Evolutionary conservation across 1,140 invertebrate genomes (phyloP).

Genomic region (Armadillidium nasatum): DNA sequence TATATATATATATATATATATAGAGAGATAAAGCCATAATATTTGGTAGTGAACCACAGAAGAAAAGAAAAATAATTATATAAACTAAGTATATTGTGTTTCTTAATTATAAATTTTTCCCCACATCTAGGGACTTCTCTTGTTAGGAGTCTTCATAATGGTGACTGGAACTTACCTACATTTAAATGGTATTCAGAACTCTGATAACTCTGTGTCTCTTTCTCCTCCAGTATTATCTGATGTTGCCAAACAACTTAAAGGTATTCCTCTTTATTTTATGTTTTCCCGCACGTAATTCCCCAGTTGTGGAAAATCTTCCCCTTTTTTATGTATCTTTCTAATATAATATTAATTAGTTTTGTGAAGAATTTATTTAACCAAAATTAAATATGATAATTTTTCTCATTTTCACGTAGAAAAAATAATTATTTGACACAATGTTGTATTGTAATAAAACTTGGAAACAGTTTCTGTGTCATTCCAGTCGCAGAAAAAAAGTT

Average conservation of each 20-base stretch:
- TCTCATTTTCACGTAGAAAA: no score
- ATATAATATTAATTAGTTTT: no score
- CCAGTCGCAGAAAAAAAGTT: no score
- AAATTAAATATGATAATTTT: no score
- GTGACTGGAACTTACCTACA: conserved; percentile 36
- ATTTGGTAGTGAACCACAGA: background rate
- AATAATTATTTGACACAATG: no score
- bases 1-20: background rate
- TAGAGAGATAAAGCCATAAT: background rate
- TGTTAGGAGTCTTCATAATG: conserved; percentile 34
- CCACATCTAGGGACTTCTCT: conserved; percentile 31
- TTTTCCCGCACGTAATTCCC: background rate
- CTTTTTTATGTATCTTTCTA: no score
- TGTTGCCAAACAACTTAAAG: no score
- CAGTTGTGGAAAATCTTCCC: no score
- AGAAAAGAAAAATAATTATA: background rate
- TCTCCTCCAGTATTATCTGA: background rate
- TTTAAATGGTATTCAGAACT: background rate
- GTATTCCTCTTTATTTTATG: no score
- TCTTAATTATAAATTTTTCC: background rate
- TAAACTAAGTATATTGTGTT: background rate
- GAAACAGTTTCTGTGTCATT: no score
- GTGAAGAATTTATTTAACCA: no score
- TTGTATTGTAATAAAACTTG: no score
- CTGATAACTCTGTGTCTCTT: background rate